Base-by-base conservation (phyloP, 2,113 vertebrate genomes). In the Nansenia antarctica region DNA sequence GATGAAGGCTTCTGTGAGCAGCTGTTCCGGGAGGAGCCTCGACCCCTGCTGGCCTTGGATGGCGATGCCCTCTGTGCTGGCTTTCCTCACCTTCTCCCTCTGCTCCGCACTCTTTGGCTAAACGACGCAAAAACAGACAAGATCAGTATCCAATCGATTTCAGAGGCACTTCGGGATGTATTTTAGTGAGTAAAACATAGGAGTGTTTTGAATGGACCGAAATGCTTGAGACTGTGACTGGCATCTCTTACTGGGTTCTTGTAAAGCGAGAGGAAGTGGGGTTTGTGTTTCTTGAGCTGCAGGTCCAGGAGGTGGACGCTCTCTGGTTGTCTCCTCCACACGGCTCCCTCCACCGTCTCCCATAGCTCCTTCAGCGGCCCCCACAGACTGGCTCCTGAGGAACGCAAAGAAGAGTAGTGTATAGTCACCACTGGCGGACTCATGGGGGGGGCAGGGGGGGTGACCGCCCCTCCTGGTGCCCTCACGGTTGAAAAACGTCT, bases 31-130 rank as follows among this genome's bases (percentile, higher is more conserved):
- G 66, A 99, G 94, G 26, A 95, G 95, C 2, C 95, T 88, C 2
- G 95, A 93, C 14, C 96, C 96, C 79, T 99, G 98, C 67, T 98
- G 97, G 71, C 98, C 98, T 78, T 98, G 97, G 77, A 99, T 95
- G 80, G 96, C 92, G 39, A 99, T 96, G 45, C 98, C 97, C 73
- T 99, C 98, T 14, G 94, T 95, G 87, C 95, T 98, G 74, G 98
- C 97, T 88, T 98, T 99, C 74, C 96, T 93, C 72, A 99, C 93
- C 75, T 96, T 98, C 64, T 99, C 96, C 72, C 96, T 94, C 72
- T 99, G 97, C 77, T 98, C 96, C 64, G 93, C 91, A 82, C 96
- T 98, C 89, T 98, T 99, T 69, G 96, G 93, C 98, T 99, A 62
- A 47, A 69, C 35, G 69, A 74, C 69, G 29, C 0, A 76, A 65